Conservation (phyloP, 2,888 invertebrate genomes). For the Drosophila borborema region DNA sequence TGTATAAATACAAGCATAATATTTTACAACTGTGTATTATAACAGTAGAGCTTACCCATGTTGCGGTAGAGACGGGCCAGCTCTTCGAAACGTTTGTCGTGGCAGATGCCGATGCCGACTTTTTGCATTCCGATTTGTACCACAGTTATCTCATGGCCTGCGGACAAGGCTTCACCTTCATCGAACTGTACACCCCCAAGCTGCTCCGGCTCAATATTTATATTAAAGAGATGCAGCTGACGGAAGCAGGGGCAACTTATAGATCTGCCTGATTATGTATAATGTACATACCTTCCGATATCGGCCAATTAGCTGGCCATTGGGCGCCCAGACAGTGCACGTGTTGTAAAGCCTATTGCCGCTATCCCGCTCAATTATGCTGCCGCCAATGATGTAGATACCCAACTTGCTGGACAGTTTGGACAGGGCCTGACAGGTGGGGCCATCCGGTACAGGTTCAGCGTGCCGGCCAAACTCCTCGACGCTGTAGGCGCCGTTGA, state of each 20-base stretch:
- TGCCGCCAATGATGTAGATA: slow-evolving; percentile 94
- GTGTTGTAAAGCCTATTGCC: slow-evolving; percentile 91
- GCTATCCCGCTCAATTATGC: slow-evolving; percentile 91
- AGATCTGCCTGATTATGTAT: slow-evolving; percentile 43
- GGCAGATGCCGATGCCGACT: slow-evolving; percentile 97
- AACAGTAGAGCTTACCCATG: slow-evolving; percentile 83
- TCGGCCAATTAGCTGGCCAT: slow-evolving; percentile 91
- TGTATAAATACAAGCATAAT: background rate
- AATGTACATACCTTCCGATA: slow-evolving; percentile 90
- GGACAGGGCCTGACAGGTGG: slow-evolving; percentile 90
- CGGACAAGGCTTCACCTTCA: slow-evolving; percentile 92
- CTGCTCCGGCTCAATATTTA: slow-evolving; percentile 88
- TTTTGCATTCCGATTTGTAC: slow-evolving; percentile 90
- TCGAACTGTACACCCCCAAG: slow-evolving; percentile 95
- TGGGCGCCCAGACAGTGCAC: slow-evolving; percentile 93
- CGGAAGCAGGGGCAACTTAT: background rate
- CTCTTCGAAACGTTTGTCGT: slow-evolving; percentile 96
- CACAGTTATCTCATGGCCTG: slow-evolving; percentile 91
- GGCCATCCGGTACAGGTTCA: slow-evolving; percentile 93
- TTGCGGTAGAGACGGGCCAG: slow-evolving; percentile 91
- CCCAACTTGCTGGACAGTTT: slow-evolving; percentile 90
- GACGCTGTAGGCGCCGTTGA: slow-evolving; percentile 97
- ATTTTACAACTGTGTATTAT: background rate
- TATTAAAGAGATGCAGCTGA: slow-evolving; percentile 97
- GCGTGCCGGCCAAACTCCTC: slow-evolving; percentile 92